Percentiles rank a stretch among this genome's conserved stretches.
Evolutionary conservation across 2,797 vertebrate species (phyloP).

Genomic region (Luscinia megarhynchos): DNA sequence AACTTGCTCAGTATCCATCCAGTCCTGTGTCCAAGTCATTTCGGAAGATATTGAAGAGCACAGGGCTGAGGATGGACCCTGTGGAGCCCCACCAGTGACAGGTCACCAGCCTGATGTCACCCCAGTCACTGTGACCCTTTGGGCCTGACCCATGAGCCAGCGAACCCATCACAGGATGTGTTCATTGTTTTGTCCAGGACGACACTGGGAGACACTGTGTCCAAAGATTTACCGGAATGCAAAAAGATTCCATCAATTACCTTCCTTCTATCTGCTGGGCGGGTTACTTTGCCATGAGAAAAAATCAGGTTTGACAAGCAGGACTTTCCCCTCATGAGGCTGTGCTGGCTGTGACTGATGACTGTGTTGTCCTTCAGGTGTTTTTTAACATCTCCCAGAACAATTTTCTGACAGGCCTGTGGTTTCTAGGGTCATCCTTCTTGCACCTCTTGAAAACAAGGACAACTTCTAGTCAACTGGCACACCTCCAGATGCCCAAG

Average conservation of each 20-base stretch:
- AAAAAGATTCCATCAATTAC: not conserved
- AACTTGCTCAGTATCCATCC: rapidly evolving
- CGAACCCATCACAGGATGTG: not conserved
- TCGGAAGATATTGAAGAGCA: not conserved
- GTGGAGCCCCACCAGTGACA: not conserved
- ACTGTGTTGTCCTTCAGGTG: not conserved
- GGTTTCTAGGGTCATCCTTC: not conserved
- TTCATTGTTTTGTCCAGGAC: not conserved
- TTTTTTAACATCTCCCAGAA: not conserved
- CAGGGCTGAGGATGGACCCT: not conserved
- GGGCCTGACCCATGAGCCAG: not conserved
- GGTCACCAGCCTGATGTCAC: not conserved
- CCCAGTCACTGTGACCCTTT: not conserved
- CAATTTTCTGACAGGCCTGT: not conserved
- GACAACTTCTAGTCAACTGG: not conserved
- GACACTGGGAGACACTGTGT: not conserved
- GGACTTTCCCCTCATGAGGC: not conserved
- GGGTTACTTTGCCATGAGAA: not conserved
- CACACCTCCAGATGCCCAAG: not conserved
- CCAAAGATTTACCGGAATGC: not conserved
- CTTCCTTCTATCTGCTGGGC: not conserved
- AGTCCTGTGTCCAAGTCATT: rapidly evolving
- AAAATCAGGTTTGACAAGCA: not conserved
- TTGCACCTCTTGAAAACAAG: not conserved
- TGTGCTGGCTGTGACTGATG: not conserved